These are phyloP conservation scores for Craseonycteris thonglongyai DNA, from an alignment of 2,113 vertebrate genomes.

Conservation along the genomic window DNA sequence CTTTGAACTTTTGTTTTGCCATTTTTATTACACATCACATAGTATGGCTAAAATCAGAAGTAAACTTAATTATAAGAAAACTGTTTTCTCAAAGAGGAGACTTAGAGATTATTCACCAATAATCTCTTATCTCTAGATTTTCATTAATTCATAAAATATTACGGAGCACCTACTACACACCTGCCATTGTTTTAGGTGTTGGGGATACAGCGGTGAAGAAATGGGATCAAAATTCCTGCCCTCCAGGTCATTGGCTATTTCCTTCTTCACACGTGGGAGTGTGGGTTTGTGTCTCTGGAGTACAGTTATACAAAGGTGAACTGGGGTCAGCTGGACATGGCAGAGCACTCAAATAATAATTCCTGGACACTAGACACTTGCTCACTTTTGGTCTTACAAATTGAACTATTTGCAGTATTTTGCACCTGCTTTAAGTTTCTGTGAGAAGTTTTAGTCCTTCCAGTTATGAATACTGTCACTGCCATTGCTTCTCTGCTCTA, in stretches of 20 bases:
- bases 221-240: background rate
- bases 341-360: background rate
- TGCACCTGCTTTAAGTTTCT: background rate
- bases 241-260: background rate
- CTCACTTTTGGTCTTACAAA: background rate
- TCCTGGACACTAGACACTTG: background rate
- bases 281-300: background rate
- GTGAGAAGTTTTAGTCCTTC: background rate
- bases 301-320: background rate
- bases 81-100: background rate
- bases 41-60: background rate
- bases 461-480: background rate
- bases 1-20: conserved; percentile 7
- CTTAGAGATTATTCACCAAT: background rate
- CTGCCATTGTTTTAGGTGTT: background rate
- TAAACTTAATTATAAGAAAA: background rate
- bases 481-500: background rate
- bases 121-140: background rate
- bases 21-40: background rate
- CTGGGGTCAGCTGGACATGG: background rate
- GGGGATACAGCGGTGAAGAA: background rate
- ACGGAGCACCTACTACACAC: background rate
- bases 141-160: background rate
- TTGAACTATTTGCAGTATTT: background rate
- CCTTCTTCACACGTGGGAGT: background rate